Conservation (phyloP, 1,140 invertebrate species). For the Trichoplusia ni region DNA sequence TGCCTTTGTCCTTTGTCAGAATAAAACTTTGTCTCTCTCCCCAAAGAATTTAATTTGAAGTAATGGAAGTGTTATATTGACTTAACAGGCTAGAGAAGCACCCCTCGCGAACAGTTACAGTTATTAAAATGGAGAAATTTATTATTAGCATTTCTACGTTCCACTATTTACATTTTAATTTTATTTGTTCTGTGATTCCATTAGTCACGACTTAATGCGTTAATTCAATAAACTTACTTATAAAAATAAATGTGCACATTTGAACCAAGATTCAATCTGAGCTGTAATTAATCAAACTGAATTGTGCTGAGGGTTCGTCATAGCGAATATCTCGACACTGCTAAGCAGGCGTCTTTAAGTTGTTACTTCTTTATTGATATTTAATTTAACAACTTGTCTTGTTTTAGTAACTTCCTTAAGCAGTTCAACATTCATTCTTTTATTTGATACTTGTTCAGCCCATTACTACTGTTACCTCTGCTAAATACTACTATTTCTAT, state of each 20-base stretch:
- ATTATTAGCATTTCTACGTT: conserved; percentile 79
- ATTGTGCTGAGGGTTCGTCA: not conserved
- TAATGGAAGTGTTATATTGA: conserved; percentile 82
- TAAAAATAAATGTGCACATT: conserved; percentile 42
- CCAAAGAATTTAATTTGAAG: conserved; percentile 81
- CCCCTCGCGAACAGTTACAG: conserved; percentile 74
- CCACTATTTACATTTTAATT: conserved; percentile 81
- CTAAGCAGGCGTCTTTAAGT: too few species aligned
- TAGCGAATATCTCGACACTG: too few species aligned
- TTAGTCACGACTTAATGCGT: conserved; percentile 73
- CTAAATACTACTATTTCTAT: too few species aligned
- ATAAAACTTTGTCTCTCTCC: conserved; percentile 80
- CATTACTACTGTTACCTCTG: too few species aligned
- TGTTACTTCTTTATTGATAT: too few species aligned
- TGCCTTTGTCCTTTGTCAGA: conserved; percentile 70
- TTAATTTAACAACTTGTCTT: too few species aligned
- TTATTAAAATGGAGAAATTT: conserved; percentile 82
- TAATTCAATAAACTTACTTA: conserved; percentile 63
- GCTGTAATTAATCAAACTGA: conserved; percentile 41
- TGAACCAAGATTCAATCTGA: conserved; percentile 34
- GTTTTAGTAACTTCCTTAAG: too few species aligned
- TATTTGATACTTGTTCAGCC: too few species aligned
- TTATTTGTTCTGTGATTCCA: conserved; percentile 80
- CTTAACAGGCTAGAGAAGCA: conserved; percentile 80
- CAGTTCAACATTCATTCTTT: too few species aligned